phyloP scores from a whole-genome alignment of 2,888 invertebrate genomes.

The Camponotus fellah region DNA sequence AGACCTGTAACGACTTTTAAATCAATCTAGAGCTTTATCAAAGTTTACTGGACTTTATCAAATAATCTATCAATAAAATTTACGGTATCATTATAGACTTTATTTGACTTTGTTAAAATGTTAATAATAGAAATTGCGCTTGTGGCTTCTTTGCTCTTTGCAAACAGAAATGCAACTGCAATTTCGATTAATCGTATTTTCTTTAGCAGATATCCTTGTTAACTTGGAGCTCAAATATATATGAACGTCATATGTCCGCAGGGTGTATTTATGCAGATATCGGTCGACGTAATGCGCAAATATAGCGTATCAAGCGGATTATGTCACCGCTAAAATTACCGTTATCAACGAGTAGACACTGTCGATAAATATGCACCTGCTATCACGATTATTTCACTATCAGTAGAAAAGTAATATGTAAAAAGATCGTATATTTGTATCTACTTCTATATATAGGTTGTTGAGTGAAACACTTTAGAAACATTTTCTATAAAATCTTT shows the following conservation, averaged over 20 bases:
- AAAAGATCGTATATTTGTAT: constrained; percentile 2
- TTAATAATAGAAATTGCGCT: constrained; percentile 53
- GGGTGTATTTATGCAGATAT: constrained; percentile 57
- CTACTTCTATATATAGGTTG: no score
- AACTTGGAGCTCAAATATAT: constrained; percentile 65
- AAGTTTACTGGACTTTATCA: constrained; percentile 32
- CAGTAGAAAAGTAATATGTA: background rate
- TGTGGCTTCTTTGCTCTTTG: constrained; percentile 25
- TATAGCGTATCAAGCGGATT: constrained; percentile 67
- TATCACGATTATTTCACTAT: constrained; percentile 19
- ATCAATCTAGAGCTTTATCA: constrained; percentile 35
- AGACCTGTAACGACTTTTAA: constrained; percentile 25
- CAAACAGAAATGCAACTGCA: constrained; percentile 47
- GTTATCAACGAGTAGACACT: constrained; percentile 36
- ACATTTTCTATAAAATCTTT: background rate
- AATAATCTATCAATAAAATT: constrained; percentile 29
- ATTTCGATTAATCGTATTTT: constrained; percentile 63
- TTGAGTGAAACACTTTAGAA: background rate
- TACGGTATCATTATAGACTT: background rate
- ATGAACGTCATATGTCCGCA: constrained; percentile 51
- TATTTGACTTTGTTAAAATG: constrained; percentile 37
- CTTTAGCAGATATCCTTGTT: constrained; percentile 70
- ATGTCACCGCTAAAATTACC: constrained; percentile 70
- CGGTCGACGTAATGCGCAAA: constrained; percentile 64
- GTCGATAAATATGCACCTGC: constrained; percentile 46